These are phyloP conservation scores for Apteryx mantelli DNA, from an alignment of 2,113 vertebrate species.

Conservation along the genomic window DNA sequence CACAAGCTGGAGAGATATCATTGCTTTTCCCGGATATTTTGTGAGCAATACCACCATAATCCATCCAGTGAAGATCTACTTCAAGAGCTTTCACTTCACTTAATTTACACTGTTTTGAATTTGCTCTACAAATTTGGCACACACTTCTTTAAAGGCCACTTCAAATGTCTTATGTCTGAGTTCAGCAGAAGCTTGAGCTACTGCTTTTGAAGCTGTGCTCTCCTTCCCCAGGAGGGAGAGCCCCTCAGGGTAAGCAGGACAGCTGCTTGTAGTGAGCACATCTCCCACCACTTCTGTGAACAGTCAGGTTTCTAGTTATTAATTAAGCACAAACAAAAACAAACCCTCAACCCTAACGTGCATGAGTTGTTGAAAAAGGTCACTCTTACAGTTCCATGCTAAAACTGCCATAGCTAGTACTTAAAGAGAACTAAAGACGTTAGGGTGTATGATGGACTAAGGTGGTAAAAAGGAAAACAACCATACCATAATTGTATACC, in stretches of 20 bases:
- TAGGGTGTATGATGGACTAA: rapidly evolving
- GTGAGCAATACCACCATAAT: neutral
- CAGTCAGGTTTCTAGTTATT: neutral
- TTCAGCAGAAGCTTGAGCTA: neutral
- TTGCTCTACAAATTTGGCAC: conserved; percentile 26
- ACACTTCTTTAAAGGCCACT: neutral
- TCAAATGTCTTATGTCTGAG: neutral
- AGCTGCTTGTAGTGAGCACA: neutral
- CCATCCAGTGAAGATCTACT: neutral
- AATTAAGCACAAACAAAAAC: neutral
- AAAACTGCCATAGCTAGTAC: neutral
- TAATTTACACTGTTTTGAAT: neutral
- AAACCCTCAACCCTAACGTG: neutral
- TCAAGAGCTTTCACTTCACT: neutral
- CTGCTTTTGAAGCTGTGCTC: neutral
- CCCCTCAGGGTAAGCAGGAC: neutral
- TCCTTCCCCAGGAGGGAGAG: neutral
- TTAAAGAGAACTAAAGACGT: neutral
- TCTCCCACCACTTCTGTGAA: neutral
- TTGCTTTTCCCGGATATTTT: neutral
- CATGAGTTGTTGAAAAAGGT: neutral
- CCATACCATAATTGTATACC: neutral
- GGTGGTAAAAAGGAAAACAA: neutral
- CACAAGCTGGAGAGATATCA: neutral
- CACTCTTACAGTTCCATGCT: neutral